These are phyloP conservation scores for Prosopocoilus inquinatus DNA, from an alignment of 2,888 invertebrate genomes.

Conservation along the genomic window DNA sequence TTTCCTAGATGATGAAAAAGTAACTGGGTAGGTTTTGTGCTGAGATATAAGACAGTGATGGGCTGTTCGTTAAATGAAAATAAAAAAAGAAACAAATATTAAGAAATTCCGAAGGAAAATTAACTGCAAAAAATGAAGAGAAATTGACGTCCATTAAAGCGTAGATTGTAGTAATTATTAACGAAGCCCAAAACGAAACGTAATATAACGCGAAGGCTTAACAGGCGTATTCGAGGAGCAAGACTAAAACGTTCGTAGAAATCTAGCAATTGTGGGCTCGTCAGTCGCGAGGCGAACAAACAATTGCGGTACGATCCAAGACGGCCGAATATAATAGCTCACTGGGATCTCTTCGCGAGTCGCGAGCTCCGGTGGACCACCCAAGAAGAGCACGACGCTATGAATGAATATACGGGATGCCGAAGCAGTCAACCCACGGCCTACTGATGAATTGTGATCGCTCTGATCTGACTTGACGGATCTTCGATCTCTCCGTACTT, in stretches of 20 bases:
- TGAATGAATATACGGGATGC: slow-evolving; percentile 42
- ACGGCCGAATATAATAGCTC: slow-evolving; percentile 20
- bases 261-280: slow-evolving; percentile 19
- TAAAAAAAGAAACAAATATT: too few species aligned
- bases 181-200: too few species aligned
- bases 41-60: too few species aligned
- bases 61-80: too few species aligned
- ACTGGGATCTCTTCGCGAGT: slow-evolving; percentile 25
- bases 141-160: too few species aligned
- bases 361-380: slow-evolving; percentile 35
- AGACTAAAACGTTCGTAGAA: slow-evolving; percentile 21
- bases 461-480: slow-evolving; percentile 44
- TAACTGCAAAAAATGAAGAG: too few species aligned
- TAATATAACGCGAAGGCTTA: neutral
- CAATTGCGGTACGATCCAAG: slow-evolving; percentile 21
- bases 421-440: slow-evolving; percentile 41
- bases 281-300: slow-evolving; percentile 15
- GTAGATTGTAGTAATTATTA: too few species aligned
- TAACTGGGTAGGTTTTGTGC: too few species aligned
- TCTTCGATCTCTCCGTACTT: slow-evolving; percentile 33
- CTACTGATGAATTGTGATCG: slow-evolving; percentile 45
- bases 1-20: too few species aligned
- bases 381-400: slow-evolving; percentile 40
- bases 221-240: slow-evolving; percentile 18
- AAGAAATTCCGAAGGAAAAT: too few species aligned